phyloP scores from a whole-genome alignment of 2,113 vertebrate genomes.

The Paraplagusia blochii region DNA sequence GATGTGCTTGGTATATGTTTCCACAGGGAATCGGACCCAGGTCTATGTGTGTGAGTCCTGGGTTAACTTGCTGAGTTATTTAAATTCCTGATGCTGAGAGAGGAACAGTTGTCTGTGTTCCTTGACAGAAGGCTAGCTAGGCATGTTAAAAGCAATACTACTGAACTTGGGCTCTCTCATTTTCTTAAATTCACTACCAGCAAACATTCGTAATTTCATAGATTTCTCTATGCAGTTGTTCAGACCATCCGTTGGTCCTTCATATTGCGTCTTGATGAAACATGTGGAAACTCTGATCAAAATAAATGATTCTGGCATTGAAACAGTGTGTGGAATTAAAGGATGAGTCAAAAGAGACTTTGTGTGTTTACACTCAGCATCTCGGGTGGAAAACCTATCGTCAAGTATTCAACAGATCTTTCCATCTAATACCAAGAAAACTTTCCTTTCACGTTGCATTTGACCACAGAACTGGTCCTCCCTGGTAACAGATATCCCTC shows the following conservation, averaged over 20 bases:
- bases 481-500: slow-evolving; percentile 59
- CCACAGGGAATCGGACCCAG: no score
- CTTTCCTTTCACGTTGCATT: slow-evolving; percentile 47
- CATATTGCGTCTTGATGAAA: background rate
- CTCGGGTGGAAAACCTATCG: slow-evolving; percentile 48
- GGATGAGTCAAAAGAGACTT: slow-evolving; percentile 31
- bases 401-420: slow-evolving; percentile 36
- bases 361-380: slow-evolving; percentile 28
- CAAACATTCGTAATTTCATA: no score
- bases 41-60: background rate
- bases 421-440: slow-evolving; percentile 31
- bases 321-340: slow-evolving; percentile 16
- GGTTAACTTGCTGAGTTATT: slow-evolving; percentile 25
- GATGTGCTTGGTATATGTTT: no score
- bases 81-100: slow-evolving; percentile 48
- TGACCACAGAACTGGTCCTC: slow-evolving; percentile 50
- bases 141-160: no score
- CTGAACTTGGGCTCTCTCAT: no score
- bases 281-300: slow-evolving; percentile 55
- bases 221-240: no score
- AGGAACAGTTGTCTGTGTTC: slow-evolving; percentile 26
- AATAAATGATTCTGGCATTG: slow-evolving; percentile 28
- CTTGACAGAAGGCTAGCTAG: slow-evolving; percentile 38
- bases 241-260: background rate
- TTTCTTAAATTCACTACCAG: no score